These are phyloP conservation scores for Pectinophora gossypiella DNA, from an alignment of 1,140 invertebrate genomes.

Conservation along the genomic window DNA sequence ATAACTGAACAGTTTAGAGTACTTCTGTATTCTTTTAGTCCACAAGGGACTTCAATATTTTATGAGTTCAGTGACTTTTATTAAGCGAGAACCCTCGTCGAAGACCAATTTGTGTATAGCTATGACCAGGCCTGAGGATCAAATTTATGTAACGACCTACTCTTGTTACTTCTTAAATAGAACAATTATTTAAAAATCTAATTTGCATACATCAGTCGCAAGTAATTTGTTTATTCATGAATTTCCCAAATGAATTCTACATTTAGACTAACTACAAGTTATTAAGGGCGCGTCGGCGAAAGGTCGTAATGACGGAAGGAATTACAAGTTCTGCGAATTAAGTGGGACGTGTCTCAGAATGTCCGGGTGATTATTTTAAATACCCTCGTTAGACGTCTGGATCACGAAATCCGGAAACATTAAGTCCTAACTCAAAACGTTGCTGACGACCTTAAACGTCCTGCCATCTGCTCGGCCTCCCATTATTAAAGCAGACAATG, in stretches of 20 bases:
- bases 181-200: too few relatives aligned
- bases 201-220: neutral
- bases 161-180: too few relatives aligned
- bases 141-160: too few relatives aligned
- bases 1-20: too few relatives aligned
- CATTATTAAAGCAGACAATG: too few relatives aligned
- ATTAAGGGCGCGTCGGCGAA: constrained; percentile 1
- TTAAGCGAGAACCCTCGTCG: too few relatives aligned
- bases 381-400: constrained; percentile 12
- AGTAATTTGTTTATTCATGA: neutral
- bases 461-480: too few relatives aligned
- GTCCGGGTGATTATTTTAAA: constrained; percentile 16
- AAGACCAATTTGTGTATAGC: too few relatives aligned
- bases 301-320: constrained; percentile 9
- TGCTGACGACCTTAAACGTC: neutral
- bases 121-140: too few relatives aligned
- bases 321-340: constrained; percentile 19
- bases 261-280: neutral
- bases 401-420: constrained; percentile 16
- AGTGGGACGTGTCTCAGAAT: constrained; percentile 18
- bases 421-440: constrained; percentile 11
- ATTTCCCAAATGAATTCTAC: neutral
- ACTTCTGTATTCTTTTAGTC: too few relatives aligned
- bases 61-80: too few relatives aligned
- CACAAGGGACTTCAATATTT: too few relatives aligned